Percentiles rank a stretch among this genome's conserved stretches.
Conservation (phyloP, 2,888 invertebrate species). For the Dolichopus griseipennis region DNA sequence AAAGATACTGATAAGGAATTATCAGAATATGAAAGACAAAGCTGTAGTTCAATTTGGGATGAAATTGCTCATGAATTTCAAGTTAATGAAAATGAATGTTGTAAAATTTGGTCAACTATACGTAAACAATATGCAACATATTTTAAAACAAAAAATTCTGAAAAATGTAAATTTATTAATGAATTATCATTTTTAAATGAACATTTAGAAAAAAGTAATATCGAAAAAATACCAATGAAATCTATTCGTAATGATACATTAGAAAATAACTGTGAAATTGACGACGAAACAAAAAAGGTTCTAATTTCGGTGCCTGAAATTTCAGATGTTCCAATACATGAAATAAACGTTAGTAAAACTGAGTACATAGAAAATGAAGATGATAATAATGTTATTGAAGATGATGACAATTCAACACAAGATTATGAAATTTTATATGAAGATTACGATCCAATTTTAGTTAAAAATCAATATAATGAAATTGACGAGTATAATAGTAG, state of each 20-base stretch:
- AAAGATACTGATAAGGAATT: neutral
- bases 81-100: neutral
- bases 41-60: neutral
- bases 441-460: neutral
- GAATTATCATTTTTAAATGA: neutral
- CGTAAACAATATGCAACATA: neutral
- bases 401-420: neutral
- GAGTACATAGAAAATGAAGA: neutral
- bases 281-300: neutral
- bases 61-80: neutral
- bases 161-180: neutral
- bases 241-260: neutral
- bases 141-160: neutral
- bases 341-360: neutral
- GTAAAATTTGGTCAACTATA: neutral
- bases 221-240: neutral
- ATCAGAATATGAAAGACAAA: neutral
- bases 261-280: neutral
- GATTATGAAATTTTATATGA: conserved; percentile 1
- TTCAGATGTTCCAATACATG: neutral
- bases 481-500: neutral
- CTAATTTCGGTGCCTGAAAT: neutral
- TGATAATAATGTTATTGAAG: too few relatives aligned
- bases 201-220: neutral
- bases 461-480: neutral